A percentile compares a stretch with the other conserved stretches of the same genome.
These are phyloP conservation scores for Dipus sagitta DNA, from an alignment of 2,797 vertebrate species.

Conservation along the genomic window DNA sequence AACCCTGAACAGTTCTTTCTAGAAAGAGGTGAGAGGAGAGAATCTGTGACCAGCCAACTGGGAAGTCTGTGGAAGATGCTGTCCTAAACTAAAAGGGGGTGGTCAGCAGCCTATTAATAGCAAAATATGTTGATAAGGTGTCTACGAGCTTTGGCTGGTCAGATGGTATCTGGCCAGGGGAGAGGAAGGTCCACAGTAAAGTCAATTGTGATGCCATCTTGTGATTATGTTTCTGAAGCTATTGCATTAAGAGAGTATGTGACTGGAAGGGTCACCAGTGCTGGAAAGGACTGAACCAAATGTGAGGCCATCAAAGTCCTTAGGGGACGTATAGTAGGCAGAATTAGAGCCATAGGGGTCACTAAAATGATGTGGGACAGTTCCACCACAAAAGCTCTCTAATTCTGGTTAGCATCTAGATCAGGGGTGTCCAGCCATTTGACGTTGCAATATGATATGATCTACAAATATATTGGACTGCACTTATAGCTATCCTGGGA, in stretches of 20 bases:
- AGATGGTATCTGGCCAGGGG: not conserved
- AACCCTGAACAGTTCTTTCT: not conserved
- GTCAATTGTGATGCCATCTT: not conserved
- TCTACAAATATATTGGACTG: too few species aligned
- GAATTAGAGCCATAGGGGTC: not conserved
- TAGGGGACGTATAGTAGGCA: not conserved
- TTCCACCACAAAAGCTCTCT: not conserved
- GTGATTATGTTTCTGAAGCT: not conserved
- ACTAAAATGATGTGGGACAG: not conserved
- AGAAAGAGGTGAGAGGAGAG: not conserved
- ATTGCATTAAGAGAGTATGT: not conserved
- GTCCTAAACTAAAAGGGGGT: not conserved
- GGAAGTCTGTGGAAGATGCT: not conserved
- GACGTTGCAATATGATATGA: too few species aligned
- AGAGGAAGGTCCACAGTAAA: not conserved
- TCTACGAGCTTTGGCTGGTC: not conserved
- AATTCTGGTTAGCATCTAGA: not conserved
- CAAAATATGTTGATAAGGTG: not conserved
- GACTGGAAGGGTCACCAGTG: not conserved
- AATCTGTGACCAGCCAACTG: not conserved
- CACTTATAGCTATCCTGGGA: too few species aligned
- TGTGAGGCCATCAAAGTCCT: not conserved
- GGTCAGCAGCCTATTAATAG: not conserved
- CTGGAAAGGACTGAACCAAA: not conserved
- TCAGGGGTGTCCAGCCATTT: too few species aligned